Base-by-base conservation (phyloP, 64 coral and sea anemone species). In the Acropora tenuis region DNA sequence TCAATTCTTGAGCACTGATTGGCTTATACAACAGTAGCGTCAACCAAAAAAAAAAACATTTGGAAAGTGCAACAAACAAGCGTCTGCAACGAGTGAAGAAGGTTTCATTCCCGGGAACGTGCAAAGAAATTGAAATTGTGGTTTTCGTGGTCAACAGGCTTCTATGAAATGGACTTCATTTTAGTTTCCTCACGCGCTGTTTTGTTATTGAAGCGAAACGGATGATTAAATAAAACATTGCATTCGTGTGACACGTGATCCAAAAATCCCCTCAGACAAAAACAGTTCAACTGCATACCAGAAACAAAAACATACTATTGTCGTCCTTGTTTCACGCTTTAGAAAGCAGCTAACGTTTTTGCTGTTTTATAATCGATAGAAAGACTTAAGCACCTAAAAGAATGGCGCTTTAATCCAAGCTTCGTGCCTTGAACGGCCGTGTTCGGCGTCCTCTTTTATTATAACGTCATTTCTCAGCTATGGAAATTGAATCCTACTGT, bases 51-150 rank as follows among this genome's bases (percentile, higher is more conserved):
- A 55, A 63, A 63, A 16, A 63, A 63, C 8, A 55, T 46, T 85
- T 85, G 2, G 82, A 85, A 85, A 85, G 82, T 66, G 82, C 69
- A 85, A 85, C 82, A 85, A 85, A 85, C 65, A 85, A 12, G 16
- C 46, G 82, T 85, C 82, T 85, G 82, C 82, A 85, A 85, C 82
- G 82, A 49, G 20, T 47, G 6, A 40, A 46, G 41, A 60, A 47
- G 43, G 41, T 67, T 45, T 85, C 43, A 68, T 48, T 71, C 82
- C 43, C 4, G 18, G 8, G 45, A 85, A 40, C 82, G 65, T 71
- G 82, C 45, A 30, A 15, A 11, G 7, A 67, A 48, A 85, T 85
- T 61, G 15, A 20, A 85, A 71, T 85, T 69, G 82, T 85, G 4
- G 1, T 71, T 85, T 85, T 85, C 65, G 61, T 85, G 46, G 49